phyloP scores from a whole-genome alignment of 2,888 invertebrate species.

The Scaptomyza reducta region DNA sequence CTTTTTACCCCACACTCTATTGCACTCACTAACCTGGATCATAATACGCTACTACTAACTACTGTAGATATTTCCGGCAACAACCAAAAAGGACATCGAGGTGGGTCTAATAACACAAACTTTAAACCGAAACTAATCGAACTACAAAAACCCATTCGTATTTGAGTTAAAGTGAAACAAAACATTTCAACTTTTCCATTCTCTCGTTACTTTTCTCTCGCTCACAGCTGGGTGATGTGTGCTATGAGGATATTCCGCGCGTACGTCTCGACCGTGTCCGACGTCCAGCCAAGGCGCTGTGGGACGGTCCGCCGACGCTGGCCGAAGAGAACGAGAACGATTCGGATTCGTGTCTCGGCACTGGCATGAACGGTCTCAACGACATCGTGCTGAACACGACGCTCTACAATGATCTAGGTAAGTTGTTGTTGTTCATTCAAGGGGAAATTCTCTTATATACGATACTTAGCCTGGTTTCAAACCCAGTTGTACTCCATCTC shows the following conservation, averaged over 20 bases:
- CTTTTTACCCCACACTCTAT: slow-evolving; percentile 38
- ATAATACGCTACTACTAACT: slow-evolving; percentile 55
- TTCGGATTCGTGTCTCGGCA: slow-evolving; percentile 76
- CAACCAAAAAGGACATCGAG: slow-evolving; percentile 84
- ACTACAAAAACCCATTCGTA: neutral
- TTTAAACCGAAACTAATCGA: neutral
- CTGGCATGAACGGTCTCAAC: slow-evolving; percentile 75
- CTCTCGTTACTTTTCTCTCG: neutral
- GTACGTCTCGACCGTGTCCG: slow-evolving; percentile 89
- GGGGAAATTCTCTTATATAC: too few relatives aligned
- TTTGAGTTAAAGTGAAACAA: neutral
- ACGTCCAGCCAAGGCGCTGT: slow-evolving; percentile 85
- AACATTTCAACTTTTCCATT: neutral
- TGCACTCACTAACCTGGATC: slow-evolving; percentile 55
- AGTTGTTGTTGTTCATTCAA: slow-evolving; percentile 49
- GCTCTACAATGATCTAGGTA: slow-evolving; percentile 84
- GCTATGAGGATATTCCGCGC: slow-evolving; percentile 86
- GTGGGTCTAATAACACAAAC: too few relatives aligned
- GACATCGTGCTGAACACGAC: slow-evolving; percentile 83
- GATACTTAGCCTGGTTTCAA: too few relatives aligned
- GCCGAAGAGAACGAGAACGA: slow-evolving; percentile 86
- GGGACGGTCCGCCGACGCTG: slow-evolving; percentile 87
- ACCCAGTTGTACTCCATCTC: neutral
- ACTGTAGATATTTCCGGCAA: slow-evolving; percentile 84
- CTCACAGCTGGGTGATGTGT: slow-evolving; percentile 82